Conservation (phyloP, 92 coral and sea anemone species). For the Siderastrea siderea region DNA sequence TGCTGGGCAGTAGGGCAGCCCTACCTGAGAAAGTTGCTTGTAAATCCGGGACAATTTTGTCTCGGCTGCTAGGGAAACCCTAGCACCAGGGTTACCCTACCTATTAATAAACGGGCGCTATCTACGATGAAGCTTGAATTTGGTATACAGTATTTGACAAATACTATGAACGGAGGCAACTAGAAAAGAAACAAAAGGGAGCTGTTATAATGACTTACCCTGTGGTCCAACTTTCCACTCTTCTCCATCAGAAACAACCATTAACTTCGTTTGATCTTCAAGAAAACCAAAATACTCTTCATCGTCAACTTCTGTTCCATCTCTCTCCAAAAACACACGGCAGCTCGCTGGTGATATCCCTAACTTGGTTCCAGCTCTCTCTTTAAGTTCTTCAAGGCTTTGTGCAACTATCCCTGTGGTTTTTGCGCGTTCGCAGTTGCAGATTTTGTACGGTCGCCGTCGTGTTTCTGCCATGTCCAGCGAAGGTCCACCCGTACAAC, state of each 20-base stretch:
- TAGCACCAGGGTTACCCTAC: no score
- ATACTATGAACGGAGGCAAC: neutral
- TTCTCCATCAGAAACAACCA: constrained; percentile 74
- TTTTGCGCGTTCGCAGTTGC: constrained; percentile 76
- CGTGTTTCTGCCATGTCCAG: constrained; percentile 53
- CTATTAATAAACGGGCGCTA: no score
- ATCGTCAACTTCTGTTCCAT: constrained; percentile 94
- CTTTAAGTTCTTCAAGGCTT: constrained; percentile 76
- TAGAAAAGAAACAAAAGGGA: neutral
- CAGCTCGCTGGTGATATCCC: constrained; percentile 44
- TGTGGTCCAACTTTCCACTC: constrained; percentile 76
- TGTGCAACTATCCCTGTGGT: constrained; percentile 79
- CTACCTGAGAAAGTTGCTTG: no score
- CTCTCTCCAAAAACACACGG: constrained; percentile 88
- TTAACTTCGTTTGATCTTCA: constrained; percentile 81
- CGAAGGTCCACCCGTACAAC: no score
- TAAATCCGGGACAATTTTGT: no score
- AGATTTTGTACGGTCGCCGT: constrained; percentile 84
- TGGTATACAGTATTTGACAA: no score
- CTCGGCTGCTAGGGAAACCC: no score
- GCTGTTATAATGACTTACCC: constrained; percentile 28
- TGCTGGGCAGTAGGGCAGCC: no score
- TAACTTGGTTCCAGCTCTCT: constrained; percentile 66
- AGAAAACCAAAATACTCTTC: constrained; percentile 91
- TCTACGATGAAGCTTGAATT: no score